phyloP scores from a whole-genome alignment of 2,888 invertebrate genomes.

The Netelia fuscicornis region DNA sequence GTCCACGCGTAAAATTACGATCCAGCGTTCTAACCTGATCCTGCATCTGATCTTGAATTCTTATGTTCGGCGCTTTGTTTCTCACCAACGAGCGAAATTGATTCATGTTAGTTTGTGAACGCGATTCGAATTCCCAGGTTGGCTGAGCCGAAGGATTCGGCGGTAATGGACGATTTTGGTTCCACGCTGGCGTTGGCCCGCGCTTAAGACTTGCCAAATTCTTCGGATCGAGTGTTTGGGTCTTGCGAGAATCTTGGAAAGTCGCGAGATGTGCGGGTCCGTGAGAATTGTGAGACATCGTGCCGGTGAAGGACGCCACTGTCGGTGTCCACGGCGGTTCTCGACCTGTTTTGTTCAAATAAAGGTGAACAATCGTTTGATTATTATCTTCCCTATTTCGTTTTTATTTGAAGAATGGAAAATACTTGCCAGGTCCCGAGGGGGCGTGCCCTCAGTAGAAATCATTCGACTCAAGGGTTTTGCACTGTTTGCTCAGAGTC shows the following conservation, averaged over 20 bases:
- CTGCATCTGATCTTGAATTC: conserved; percentile 82
- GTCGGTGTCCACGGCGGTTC: conserved; percentile 84
- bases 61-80: conserved; percentile 81
- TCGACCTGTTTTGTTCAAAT: conserved; percentile 76
- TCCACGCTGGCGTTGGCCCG: conserved; percentile 82
- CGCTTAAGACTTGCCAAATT: conserved; percentile 82
- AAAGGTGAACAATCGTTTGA: conserved; percentile 1
- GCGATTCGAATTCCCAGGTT: conserved; percentile 82
- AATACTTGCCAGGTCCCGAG: conserved; percentile 83
- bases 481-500: conserved; percentile 98
- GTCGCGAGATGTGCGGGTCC: conserved; percentile 83
- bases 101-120: conserved; percentile 85
- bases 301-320: conserved; percentile 83
- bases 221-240: conserved; percentile 83
- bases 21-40: conserved; percentile 82
- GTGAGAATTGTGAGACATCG: conserved; percentile 83
- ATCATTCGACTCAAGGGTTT: conserved; percentile 96
- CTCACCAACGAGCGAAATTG: conserved; percentile 86
- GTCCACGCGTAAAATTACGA: conserved; percentile 82
- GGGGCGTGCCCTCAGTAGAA: conserved; percentile 96
- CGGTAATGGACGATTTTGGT: conserved; percentile 81
- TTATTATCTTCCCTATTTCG: conserved; percentile 1
- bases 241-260: conserved; percentile 83
- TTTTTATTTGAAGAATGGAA: background rate
- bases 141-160: conserved; percentile 76